Conservation (phyloP, 2,888 invertebrate genomes). For the Gnatocerus cornutus region DNA sequence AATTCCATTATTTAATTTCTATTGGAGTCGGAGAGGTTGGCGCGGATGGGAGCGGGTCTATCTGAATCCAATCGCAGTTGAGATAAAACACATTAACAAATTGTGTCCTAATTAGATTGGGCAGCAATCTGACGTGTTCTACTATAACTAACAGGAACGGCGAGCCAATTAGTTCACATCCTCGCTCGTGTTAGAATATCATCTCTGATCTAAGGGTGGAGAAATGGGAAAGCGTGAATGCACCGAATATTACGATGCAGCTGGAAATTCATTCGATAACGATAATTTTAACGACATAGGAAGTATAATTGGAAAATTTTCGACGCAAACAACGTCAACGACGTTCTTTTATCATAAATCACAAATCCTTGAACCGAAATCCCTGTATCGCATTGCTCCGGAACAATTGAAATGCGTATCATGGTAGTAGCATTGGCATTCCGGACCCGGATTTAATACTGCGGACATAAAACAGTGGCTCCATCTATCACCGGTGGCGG, state of each 20-base stretch:
- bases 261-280: constrained; percentile 34
- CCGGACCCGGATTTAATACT: constrained; percentile 69
- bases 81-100: constrained; percentile 72
- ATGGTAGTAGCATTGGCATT: constrained; percentile 69
- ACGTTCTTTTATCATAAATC: constrained; percentile 39
- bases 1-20: constrained; percentile 67
- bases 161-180: constrained; percentile 68
- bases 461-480: constrained; percentile 65
- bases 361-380: constrained; percentile 37
- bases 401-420: constrained; percentile 70
- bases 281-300: constrained; percentile 49
- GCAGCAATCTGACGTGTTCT: constrained; percentile 71
- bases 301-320: constrained; percentile 38
- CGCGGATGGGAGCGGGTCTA: constrained; percentile 61
- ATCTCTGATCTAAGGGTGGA: constrained; percentile 52
- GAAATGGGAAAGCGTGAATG: constrained; percentile 29
- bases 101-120: constrained; percentile 72
- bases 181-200: constrained; percentile 59
- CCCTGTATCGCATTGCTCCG: constrained; percentile 45
- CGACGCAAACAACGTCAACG: constrained; percentile 18
- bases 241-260: constrained; percentile 43
- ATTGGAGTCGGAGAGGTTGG: constrained; percentile 55
- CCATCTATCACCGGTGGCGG: constrained; percentile 66
- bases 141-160: constrained; percentile 58
- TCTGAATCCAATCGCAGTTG: constrained; percentile 69